These are phyloP conservation scores for Drosophila hydei DNA, from an alignment of 1,140 invertebrate genomes.

Conservation along the genomic window DNA sequence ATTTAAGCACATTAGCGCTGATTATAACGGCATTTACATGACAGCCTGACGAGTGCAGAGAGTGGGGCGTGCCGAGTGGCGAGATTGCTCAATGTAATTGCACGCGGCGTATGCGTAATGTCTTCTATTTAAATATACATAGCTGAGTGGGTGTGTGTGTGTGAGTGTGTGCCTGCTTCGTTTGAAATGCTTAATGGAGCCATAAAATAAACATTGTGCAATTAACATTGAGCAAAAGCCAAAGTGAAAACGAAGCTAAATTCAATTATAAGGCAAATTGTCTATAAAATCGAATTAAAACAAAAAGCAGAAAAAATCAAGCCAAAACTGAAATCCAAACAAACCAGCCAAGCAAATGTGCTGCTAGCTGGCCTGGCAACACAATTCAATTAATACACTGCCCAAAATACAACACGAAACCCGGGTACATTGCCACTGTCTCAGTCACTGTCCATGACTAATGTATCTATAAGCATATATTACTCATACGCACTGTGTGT, in stretches of 20 bases:
- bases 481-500: too few relatives aligned
- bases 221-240: slow-evolving; percentile 38
- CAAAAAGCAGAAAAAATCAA: not conserved
- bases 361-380: slow-evolving; percentile 33
- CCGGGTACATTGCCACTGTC: too few relatives aligned
- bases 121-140: not conserved
- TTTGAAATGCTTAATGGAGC: slow-evolving; percentile 36
- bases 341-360: slow-evolving; percentile 26
- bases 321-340: slow-evolving; percentile 32
- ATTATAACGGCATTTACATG: slow-evolving; percentile 78
- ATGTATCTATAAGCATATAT: too few relatives aligned
- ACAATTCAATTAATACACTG: slow-evolving; percentile 27
- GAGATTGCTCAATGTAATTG: slow-evolving; percentile 20
- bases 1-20: slow-evolving; percentile 77
- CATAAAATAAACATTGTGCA: slow-evolving; percentile 49
- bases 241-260: slow-evolving; percentile 31
- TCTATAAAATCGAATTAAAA: slow-evolving; percentile 30
- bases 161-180: slow-evolving; percentile 1
- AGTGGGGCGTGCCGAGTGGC: slow-evolving; percentile 12
- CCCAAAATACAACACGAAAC: too few relatives aligned
- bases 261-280: slow-evolving; percentile 38
- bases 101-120: slow-evolving; percentile 72
- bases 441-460: too few relatives aligned
- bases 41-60: slow-evolving; percentile 27
- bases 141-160: not conserved